Percentiles rank a stretch among this genome's conserved stretches.
These are phyloP conservation scores for Hyposoter dolosus DNA, from an alignment of 2,888 invertebrate genomes.

Conservation along the genomic window DNA sequence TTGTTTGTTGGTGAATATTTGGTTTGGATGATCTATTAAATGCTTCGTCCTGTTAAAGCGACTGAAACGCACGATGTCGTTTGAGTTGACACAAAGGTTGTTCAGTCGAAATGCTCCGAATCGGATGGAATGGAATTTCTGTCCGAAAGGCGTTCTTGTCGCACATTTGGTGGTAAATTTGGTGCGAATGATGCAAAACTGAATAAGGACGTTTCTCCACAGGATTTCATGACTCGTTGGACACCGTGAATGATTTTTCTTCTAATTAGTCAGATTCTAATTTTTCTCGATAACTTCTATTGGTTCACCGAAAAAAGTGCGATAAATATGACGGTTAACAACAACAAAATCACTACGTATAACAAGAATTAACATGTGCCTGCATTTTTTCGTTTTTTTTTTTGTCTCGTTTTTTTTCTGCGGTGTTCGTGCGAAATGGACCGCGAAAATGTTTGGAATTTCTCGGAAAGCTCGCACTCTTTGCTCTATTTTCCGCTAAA, in stretches of 20 bases:
- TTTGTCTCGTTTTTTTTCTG: background rate
- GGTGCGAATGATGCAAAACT: background rate
- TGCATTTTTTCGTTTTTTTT: conserved; percentile 32
- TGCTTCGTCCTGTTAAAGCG: background rate
- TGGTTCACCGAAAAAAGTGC: conserved; percentile 36
- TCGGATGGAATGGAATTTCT: background rate
- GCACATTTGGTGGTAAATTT: background rate
- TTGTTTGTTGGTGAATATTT: background rate
- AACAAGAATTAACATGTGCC: conserved; percentile 41
- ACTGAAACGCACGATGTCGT: background rate
- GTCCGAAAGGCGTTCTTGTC: background rate
- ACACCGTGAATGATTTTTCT: background rate
- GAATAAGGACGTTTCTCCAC: background rate
- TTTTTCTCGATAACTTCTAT: background rate
- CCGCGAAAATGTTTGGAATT: background rate
- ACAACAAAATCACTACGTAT: conserved; percentile 37
- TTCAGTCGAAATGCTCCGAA: background rate
- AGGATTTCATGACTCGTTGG: background rate
- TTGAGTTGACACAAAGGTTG: background rate
- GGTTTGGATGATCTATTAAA: background rate
- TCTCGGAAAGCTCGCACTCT: background rate
- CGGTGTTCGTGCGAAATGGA: background rate
- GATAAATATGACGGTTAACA: conserved; percentile 57
- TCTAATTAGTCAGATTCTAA: background rate
- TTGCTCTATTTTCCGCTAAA: background rate